Evolutionary conservation across 2,888 invertebrate genomes (phyloP).

Genomic region (Microctonus hyperodae): DNA sequence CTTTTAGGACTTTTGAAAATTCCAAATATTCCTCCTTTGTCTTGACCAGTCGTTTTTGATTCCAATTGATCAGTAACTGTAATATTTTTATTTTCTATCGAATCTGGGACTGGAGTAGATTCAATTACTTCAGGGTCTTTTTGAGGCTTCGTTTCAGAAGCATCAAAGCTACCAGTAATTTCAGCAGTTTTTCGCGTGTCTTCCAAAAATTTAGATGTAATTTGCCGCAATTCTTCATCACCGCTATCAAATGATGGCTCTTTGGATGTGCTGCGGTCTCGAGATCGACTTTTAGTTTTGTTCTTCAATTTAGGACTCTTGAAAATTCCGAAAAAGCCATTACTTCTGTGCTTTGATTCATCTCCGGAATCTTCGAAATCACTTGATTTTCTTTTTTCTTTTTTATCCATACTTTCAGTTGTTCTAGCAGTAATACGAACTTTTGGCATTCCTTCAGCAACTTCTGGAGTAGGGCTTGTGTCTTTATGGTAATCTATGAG

Average conservation of each 20-base stretch:
- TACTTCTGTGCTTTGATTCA: slow-evolving; percentile 47
- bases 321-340: slow-evolving; percentile 54
- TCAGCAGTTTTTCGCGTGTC: slow-evolving; percentile 41
- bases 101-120: neutral
- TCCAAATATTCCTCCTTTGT: slow-evolving; percentile 34
- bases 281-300: slow-evolving; percentile 53
- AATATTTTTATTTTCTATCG: too few relatives aligned
- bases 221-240: slow-evolving; percentile 41
- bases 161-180: slow-evolving; percentile 3
- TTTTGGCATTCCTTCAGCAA: neutral
- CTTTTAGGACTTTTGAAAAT: slow-evolving; percentile 43
- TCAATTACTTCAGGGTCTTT: slow-evolving; percentile 17
- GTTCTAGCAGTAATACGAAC: neutral
- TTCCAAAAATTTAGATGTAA: slow-evolving; percentile 39
- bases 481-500: slow-evolving; percentile 7
- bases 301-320: slow-evolving; percentile 52
- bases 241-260: slow-evolving; percentile 47
- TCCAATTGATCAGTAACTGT: too few relatives aligned
- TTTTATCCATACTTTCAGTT: slow-evolving; percentile 22
- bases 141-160: neutral
- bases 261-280: slow-evolving; percentile 49
- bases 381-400: slow-evolving; percentile 21
- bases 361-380: slow-evolving; percentile 37
- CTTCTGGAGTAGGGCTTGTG: slow-evolving; percentile 1
- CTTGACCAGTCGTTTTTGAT: too few relatives aligned